Evolutionary conservation across 1,140 invertebrate species (phyloP).

Genomic region (Aphis gossypii): DNA sequence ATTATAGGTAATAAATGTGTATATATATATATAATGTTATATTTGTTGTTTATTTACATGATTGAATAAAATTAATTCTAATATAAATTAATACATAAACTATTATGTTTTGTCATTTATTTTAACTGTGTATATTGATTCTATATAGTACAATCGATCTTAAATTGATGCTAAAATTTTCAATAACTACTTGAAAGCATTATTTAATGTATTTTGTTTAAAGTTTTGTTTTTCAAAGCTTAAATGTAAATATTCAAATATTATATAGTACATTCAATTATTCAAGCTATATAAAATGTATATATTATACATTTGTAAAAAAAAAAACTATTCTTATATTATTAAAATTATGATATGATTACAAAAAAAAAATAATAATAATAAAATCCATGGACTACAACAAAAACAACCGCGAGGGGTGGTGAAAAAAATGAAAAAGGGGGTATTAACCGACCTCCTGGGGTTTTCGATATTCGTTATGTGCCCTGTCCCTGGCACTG

Average conservation of each 20-base stretch:
- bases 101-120: neutral
- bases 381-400: conserved; percentile 11
- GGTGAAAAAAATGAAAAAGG: conserved; percentile 48
- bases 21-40: no score
- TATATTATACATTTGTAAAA: neutral
- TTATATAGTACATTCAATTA: neutral
- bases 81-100: neutral
- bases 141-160: neutral
- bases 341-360: conserved; percentile 33
- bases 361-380: conserved; percentile 36
- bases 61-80: neutral
- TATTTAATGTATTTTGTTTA: neutral
- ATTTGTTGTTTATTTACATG: neutral
- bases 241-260: neutral
- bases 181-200: neutral
- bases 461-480: conserved; percentile 58
- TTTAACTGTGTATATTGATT: neutral
- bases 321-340: conserved; percentile 13
- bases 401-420: conserved; percentile 30
- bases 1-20: no score
- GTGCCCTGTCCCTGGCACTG: conserved; percentile 55
- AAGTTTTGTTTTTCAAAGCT: neutral
- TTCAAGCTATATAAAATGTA: neutral
- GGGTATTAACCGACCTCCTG: conserved; percentile 57
- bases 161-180: neutral